A percentile compares a stretch with the other conserved stretches of the same genome.
Conservation (phyloP, 1,140 invertebrate species). For the Dendroctonus valens region DNA sequence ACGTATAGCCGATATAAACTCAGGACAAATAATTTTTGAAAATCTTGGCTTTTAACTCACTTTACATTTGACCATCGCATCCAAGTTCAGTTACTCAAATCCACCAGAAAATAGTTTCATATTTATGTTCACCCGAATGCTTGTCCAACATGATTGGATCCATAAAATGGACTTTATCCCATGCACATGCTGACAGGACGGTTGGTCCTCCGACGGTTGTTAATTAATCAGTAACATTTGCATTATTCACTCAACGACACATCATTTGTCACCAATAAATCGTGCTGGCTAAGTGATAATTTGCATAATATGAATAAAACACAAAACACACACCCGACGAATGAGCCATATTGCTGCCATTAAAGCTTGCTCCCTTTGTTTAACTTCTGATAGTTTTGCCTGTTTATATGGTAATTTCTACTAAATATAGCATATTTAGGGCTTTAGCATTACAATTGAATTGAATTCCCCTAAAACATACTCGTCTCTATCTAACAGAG, state of each 20-base stretch:
- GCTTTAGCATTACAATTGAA: conserved; percentile 13
- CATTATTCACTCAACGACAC: conserved; percentile 24
- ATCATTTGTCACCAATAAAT: conserved; percentile 28
- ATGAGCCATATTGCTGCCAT: conserved; percentile 27
- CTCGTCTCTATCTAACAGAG: neutral
- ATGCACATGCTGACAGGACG: neutral
- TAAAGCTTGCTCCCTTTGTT: conserved; percentile 27
- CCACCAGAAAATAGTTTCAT: too few species aligned
- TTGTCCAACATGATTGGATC: too few species aligned
- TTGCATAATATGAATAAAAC: conserved; percentile 32
- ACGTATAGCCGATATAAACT: too few species aligned
- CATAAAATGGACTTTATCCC: too few species aligned
- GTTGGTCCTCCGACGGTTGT: conserved; percentile 2
- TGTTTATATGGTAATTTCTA: conserved; percentile 29
- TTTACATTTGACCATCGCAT: too few species aligned
- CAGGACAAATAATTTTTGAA: too few species aligned
- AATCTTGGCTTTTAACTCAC: too few species aligned
- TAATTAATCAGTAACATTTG: conserved; percentile 30
- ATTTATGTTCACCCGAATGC: too few species aligned
- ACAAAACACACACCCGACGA: conserved; percentile 23
- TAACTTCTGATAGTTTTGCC: conserved; percentile 28
- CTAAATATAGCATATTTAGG: conserved; percentile 25
- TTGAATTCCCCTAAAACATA: conserved; percentile 8
- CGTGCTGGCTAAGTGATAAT: conserved; percentile 27
- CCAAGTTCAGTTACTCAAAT: too few species aligned